Percentiles rank a stretch among this genome's conserved stretches.
These are phyloP conservation scores for Aphelinus atriplicis DNA, from an alignment of 1,140 invertebrate genomes.

Conservation along the genomic window DNA sequence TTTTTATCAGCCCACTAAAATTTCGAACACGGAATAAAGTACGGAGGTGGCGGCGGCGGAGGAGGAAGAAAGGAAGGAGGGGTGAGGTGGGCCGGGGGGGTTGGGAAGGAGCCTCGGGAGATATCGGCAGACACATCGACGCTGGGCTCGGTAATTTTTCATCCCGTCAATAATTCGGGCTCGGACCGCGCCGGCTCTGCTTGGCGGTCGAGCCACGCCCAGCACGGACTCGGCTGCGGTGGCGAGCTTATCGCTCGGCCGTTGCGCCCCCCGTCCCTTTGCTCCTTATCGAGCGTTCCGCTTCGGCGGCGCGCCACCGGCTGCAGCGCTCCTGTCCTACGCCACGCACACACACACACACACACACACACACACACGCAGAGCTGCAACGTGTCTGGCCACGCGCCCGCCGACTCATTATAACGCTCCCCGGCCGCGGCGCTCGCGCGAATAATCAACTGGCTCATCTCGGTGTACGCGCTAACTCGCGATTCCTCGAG, in stretches of 20 bases:
- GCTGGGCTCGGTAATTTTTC: not conserved
- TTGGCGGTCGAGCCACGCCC: conserved; percentile 37
- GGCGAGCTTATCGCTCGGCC: conserved; percentile 45
- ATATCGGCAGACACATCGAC: too few relatives aligned
- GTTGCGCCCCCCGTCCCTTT: not conserved
- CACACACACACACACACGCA: too few relatives aligned
- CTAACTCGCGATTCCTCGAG: too few relatives aligned
- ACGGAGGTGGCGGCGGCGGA: not conserved
- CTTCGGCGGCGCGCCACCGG: conserved; percentile 42
- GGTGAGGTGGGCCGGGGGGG: too few relatives aligned
- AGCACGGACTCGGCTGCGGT: conserved; percentile 34
- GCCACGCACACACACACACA: not conserved
- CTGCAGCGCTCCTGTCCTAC: conserved; percentile 10
- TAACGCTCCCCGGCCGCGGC: too few relatives aligned
- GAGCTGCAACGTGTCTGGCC: too few relatives aligned
- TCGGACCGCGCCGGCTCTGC: not conserved
- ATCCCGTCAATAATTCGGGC: not conserved
- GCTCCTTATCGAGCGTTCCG: conserved; percentile 54
- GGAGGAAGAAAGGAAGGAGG: not conserved
- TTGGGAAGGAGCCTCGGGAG: too few relatives aligned
- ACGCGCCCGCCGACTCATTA: too few relatives aligned
- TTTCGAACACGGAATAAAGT: conserved; percentile 30
- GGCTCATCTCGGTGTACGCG: too few relatives aligned
- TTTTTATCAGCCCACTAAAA: conserved; percentile 38
- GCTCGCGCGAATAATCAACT: too few relatives aligned